Base-by-base conservation (phyloP, 2,113 vertebrate genomes). In the Forbesichthys agassizii region DNA sequence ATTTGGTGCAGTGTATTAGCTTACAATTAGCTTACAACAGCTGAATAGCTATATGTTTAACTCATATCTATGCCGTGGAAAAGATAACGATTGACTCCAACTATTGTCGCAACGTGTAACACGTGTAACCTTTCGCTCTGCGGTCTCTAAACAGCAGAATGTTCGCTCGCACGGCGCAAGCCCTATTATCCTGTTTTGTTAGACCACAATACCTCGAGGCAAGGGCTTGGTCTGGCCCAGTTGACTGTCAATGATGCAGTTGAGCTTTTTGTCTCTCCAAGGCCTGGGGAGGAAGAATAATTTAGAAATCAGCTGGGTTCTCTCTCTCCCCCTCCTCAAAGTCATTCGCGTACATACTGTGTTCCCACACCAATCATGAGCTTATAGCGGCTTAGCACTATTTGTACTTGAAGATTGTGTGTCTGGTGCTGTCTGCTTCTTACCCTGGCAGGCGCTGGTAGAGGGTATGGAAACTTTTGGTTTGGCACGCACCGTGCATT, bases 351-450 rank as follows among this genome's bases (percentile, higher is more conserved):
- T 90, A 89, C 91, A 92, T 88, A 91, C 86, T 88, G 88, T 84
- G 85, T 88, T 91, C 81, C 87, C 86, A 89, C 88, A 91, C 89
- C 91, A 89, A 92, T 93, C 91, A 92, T 90, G 83, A 90, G 88
- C 88, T 92, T 93, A 27, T 27, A 92, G 85, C 75, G 69, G 90
- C 89, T 93, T 91, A 92, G 88, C 84, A 74, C 78, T 93, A 91
- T 93, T 93, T 93, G 89, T 89, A 93, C 90, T 92, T 88, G 86
- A 90, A 91, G 87, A 91, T 90, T 91, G 90, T 89, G 86, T 87
- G 82, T 84, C 80, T 86, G 84, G 89, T 85, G 79, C 89, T 71
- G 75, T 85, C 80, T 78, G 81, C 72, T 63, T 89, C 81, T 90
- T 87, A 90, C 90, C 77, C 84, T 79, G 77, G 75, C 83, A 81